Conservation (phyloP, 2,888 invertebrate genomes). For the Trypoxylon attenuatum region DNA sequence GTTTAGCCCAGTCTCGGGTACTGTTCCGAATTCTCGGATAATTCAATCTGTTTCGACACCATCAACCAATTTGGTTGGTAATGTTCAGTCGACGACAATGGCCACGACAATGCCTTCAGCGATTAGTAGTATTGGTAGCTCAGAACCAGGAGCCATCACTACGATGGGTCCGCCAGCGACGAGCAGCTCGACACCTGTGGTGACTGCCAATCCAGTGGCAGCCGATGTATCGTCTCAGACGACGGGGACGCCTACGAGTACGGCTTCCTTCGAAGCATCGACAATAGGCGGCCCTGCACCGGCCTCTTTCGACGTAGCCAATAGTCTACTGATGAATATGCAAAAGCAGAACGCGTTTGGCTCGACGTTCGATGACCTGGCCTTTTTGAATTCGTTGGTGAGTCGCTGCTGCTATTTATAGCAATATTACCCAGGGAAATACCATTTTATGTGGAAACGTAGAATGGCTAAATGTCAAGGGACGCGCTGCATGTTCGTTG, state of each 20-base stretch:
- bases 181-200: conserved; percentile 18
- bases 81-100: conserved; percentile 27
- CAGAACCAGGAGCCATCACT: conserved; percentile 24
- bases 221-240: conserved; percentile 5
- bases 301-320: conserved; percentile 1
- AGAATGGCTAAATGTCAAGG: too few species aligned
- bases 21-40: conserved; percentile 51
- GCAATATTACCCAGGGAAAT: neutral
- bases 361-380: conserved; percentile 76
- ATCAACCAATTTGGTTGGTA: too few species aligned
- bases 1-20: conserved; percentile 60
- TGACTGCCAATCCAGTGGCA: conserved; percentile 29
- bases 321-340: conserved; percentile 32
- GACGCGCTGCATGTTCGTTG: too few species aligned
- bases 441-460: too few species aligned
- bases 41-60: too few species aligned
- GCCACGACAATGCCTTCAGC: conserved; percentile 12
- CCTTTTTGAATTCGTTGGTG: conserved; percentile 80
- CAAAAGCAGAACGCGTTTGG: conserved; percentile 66
- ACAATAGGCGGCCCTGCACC: conserved; percentile 25
- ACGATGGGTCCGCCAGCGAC: conserved; percentile 19
- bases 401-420: conserved; percentile 1
- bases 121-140: neutral
- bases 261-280: conserved; percentile 14
- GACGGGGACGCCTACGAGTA: conserved; percentile 8